Conservation (phyloP, 2,113 vertebrate species). For the Micronycteris hirsuta region DNA sequence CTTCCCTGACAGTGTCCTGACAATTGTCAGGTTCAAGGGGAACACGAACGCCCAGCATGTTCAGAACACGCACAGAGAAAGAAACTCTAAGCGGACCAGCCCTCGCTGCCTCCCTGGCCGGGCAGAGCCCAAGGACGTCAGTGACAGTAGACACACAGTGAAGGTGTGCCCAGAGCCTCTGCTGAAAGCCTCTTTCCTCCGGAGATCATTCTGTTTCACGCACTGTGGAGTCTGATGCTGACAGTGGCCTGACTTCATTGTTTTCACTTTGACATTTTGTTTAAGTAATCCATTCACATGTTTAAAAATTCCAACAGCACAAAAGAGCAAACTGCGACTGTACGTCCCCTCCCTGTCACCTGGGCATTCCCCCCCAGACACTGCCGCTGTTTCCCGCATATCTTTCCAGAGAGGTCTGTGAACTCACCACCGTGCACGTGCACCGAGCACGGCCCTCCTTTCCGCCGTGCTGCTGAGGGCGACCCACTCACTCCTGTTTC, state of each 20-base stretch:
- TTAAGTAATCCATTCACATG: neutral
- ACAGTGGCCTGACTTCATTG: neutral
- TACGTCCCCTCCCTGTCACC: neutral
- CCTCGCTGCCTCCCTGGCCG: accelerated
- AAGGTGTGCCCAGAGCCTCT: neutral
- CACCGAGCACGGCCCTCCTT: too few relatives aligned
- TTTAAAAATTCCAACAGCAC: neutral
- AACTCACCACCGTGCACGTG: accelerated
- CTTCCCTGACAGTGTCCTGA: neutral
- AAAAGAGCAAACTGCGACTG: accelerated
- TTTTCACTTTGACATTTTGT: neutral
- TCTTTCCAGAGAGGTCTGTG: neutral
- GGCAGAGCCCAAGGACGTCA: neutral
- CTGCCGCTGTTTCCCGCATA: accelerated
- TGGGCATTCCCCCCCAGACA: neutral
- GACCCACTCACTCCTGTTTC: accelerated
- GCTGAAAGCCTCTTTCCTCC: neutral
- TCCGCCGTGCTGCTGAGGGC: neutral
- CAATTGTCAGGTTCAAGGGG: neutral
- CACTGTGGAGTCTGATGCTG: neutral
- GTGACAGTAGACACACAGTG: accelerated
- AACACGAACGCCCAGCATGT: neutral
- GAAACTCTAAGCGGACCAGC: neutral
- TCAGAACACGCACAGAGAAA: neutral
- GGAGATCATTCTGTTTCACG: neutral